phyloP scores from a whole-genome alignment of 1,140 invertebrate genomes.

The Drosophila pruinosa region DNA sequence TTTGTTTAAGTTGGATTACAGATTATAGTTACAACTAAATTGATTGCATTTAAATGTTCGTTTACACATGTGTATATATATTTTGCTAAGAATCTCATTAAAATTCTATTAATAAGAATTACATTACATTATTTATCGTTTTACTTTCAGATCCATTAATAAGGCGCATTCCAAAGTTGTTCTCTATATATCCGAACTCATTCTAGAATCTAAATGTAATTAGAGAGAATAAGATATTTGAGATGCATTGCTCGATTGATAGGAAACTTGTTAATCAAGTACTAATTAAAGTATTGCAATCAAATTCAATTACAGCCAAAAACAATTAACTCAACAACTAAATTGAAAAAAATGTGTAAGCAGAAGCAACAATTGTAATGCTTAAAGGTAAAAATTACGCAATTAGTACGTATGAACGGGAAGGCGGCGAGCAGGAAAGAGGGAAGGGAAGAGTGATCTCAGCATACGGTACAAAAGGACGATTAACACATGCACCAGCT shows the following conservation, averaged over 20 bases:
- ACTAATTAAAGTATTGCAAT: conserved; percentile 50
- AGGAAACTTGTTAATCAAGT: conserved; percentile 36
- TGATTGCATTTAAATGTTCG: conserved; percentile 74
- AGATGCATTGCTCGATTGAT: conserved; percentile 33
- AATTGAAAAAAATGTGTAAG: conserved; percentile 55
- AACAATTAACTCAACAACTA: conserved; percentile 69
- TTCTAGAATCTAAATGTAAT: conserved; percentile 64
- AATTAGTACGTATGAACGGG: background rate
- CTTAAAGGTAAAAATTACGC: background rate
- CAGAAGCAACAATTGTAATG: conserved; percentile 45
- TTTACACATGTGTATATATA: conserved; percentile 66
- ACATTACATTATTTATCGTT: conserved; percentile 34
- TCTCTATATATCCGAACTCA: conserved; percentile 54
- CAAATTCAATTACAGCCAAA: conserved; percentile 58
- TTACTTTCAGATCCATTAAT: conserved; percentile 72
- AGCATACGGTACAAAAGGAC: conserved; percentile 4
- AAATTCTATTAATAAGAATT: conserved; percentile 42
- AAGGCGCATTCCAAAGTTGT: conserved; percentile 70
- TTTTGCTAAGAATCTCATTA: conserved; percentile 69
- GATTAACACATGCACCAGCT: conserved; percentile 67
- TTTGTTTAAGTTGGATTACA: conserved; percentile 75
- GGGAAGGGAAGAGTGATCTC: too few species aligned
- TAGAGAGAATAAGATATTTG: conserved; percentile 61
- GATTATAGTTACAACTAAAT: conserved; percentile 70
- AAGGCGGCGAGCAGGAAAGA: background rate